These are phyloP conservation scores for Pelodytes ibericus DNA, from an alignment of 2,797 vertebrate species.

Conservation along the genomic window DNA sequence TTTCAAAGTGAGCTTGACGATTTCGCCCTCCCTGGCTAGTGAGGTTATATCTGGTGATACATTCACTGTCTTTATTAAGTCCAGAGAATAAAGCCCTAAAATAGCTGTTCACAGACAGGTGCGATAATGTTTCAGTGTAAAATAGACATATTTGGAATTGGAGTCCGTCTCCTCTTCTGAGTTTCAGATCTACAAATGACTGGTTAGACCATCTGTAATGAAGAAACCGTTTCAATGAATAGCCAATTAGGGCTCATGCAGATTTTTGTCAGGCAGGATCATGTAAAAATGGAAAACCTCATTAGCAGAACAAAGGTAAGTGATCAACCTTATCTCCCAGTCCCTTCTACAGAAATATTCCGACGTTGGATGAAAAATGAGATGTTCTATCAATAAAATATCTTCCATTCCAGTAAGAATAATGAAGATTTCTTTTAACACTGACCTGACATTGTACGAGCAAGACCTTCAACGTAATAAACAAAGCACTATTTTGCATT, in stretches of 20 bases:
- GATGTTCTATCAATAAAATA: slow-evolving; percentile 47
- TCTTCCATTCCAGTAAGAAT: slow-evolving; percentile 32
- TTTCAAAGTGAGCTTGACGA: too few relatives aligned
- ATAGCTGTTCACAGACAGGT: neutral
- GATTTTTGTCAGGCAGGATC: slow-evolving; percentile 50
- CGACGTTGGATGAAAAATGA: slow-evolving; percentile 21
- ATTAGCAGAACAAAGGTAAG: slow-evolving; percentile 50
- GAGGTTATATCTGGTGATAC: too few relatives aligned
- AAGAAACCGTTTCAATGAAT: slow-evolving; percentile 24
- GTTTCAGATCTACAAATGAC: slow-evolving; percentile 34
- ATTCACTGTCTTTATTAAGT: too few relatives aligned
- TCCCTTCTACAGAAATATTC: slow-evolving; percentile 5
- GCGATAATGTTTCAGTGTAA: neutral
- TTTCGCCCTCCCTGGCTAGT: too few relatives aligned
- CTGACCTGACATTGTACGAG: slow-evolving; percentile 23
- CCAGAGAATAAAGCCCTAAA: too few relatives aligned
- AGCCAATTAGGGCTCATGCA: slow-evolving; percentile 37
- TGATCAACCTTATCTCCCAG: slow-evolving; percentile 40
- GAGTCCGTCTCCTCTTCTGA: slow-evolving; percentile 5
- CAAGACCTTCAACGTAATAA: slow-evolving; percentile 59
- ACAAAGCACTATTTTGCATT: slow-evolving; percentile 49
- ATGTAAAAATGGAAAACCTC: slow-evolving; percentile 48
- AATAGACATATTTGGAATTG: slow-evolving; percentile 22
- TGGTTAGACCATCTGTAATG: slow-evolving; percentile 38
- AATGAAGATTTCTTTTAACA: slow-evolving; percentile 35